Base-by-base conservation (phyloP, 2,797 vertebrate genomes). In the Steatocranus sp. region DNA sequence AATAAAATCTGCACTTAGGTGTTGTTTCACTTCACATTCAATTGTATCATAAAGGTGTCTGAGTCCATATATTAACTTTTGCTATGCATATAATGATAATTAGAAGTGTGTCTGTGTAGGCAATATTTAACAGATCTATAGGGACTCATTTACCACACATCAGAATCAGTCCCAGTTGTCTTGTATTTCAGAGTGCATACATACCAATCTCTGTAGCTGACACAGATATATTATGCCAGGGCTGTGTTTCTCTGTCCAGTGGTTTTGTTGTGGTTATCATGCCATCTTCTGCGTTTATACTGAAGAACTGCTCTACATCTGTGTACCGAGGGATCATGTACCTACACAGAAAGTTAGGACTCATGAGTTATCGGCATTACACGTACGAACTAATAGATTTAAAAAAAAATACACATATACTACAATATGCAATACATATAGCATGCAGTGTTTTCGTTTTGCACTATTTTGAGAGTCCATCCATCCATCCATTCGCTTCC, bases 151-250 rank as follows among this genome's bases (percentile, higher is more conserved):
- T 27, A 46, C 63, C 23, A 4, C 20, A 58, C 15, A 58, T 27
- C 18, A 38, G 50, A 25, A 53, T 74, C 7, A 5, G 17, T 5
- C 41, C 41, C 68, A 9, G 14, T n/a, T 61, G 70, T 41, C 3
- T 53, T 66, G 6, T 68, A 46, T 63, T 2, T 18, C 10, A 12
- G 36, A 20, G 30, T 81, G 81, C 11, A 5, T 53, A 48, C 77
- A 2, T 96, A 99, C 98, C 97, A 23, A 97, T 96, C 96, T 99
- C 98, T 38, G 96, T 97, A 68, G 98, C 98, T 70, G 98, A 97
- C 89, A 99, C 97, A 8, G 98, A 98, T 82, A 99, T 99, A 80
- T 99, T 99, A 79, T 99, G 98, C 98, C 98, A 99, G 88, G 96
- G 83, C 32, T 96, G 97, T 32, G 97, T 91, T 90, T 99, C 98